Base-by-base conservation (phyloP, 1,140 invertebrate species). In the Helicoverpa armigera region DNA sequence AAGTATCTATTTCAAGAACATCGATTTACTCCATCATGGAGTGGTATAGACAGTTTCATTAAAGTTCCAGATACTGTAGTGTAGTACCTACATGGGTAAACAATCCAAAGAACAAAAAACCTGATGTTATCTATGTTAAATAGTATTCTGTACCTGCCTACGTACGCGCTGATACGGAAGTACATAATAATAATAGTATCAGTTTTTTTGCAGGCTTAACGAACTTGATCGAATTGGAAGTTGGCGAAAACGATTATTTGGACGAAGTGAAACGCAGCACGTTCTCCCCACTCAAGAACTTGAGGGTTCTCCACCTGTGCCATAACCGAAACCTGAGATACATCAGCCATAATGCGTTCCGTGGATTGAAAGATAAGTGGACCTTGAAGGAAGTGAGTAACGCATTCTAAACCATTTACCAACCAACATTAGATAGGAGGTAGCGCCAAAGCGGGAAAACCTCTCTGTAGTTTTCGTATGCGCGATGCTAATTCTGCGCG, bases 311-410 rank as follows among this genome's bases (percentile, higher is more conserved):
- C n/a, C 92, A 95, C 80, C 81, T 96, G 7, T 95, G 93, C 18
- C 91, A 96, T 83, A 96, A 96, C 81, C 81, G 77, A 13, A 95
- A 94, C 16, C 86, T 96, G 63, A 87, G 90, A 51, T 94, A 94
- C 77, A 95, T 96, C 51, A 95, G 95, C 80, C 92, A 94, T 74
- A 94, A 96, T 43, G 95, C 96, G 16, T 96, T 96, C 86, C 83
- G 91, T 50, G 90, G 90, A 50, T 80, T 95, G n/a, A 95, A 95
- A 87, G 87, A 92, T 54, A 89, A 92, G 82, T 95, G 94, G 92
- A 93, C 91, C 9, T 85, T 96, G 35, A 92, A 95, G 86, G 95
- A 96, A 90, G 96, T 96, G 88, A 90, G 88, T 86, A 63, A 75
- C 67, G n/a, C 82, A 54, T 31, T 56, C 18, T 43, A 43, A 43